phyloP scores from a whole-genome alignment of 2,888 invertebrate genomes.

The Synanthedon tipuliformis region DNA sequence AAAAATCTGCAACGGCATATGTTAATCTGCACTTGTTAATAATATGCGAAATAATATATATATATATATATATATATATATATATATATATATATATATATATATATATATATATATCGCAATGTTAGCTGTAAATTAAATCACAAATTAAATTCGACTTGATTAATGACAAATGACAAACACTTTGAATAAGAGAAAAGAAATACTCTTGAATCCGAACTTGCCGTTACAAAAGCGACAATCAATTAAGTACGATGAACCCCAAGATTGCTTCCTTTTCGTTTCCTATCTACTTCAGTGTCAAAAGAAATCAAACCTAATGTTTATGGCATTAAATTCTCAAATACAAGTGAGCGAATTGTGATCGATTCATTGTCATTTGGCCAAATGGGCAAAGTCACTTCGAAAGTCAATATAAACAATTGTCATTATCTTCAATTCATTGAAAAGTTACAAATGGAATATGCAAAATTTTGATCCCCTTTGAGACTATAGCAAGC shows the following conservation, averaged over 20 bases:
- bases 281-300: constrained; percentile 3
- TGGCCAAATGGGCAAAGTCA: not conserved
- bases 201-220: not conserved
- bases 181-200: too few species aligned
- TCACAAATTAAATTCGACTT: too few species aligned
- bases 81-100: too few species aligned
- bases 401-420: constrained; percentile 10
- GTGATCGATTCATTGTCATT: not conserved
- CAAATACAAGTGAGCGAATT: not conserved
- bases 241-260: constrained; percentile 30
- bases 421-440: constrained; percentile 9
- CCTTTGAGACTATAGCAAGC: too few species aligned
- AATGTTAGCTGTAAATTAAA: too few species aligned
- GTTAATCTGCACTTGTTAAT: too few species aligned
- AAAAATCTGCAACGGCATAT: too few species aligned
- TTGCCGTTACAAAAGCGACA: constrained; percentile 31
- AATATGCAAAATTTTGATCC: not conserved
- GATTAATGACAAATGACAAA: too few species aligned
- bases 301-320: not conserved
- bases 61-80: too few species aligned
- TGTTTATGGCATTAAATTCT: not conserved
- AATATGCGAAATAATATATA: too few species aligned
- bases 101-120: too few species aligned
- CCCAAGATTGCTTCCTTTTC: constrained; percentile 24
- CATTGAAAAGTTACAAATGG: constrained; percentile 3